phyloP scores from a whole-genome alignment of 2,888 invertebrate genomes.

The Auanema sp. region DNA sequence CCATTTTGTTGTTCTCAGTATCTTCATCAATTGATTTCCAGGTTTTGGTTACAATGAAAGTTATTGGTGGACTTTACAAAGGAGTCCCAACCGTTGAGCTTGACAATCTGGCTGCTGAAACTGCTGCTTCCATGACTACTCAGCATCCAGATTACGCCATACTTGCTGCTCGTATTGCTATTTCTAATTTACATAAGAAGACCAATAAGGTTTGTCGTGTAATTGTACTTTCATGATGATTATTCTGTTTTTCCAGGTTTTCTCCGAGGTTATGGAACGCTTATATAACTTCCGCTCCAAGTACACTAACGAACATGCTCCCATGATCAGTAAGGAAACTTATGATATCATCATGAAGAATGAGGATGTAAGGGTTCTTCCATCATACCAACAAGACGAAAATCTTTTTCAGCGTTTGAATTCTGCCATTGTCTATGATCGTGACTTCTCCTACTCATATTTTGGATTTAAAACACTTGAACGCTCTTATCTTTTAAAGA shows the following conservation, averaged over 20 bases:
- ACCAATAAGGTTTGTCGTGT: constrained; percentile 79
- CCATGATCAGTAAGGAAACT: constrained; percentile 84
- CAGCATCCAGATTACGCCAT: constrained; percentile 91
- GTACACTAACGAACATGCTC: constrained; percentile 75
- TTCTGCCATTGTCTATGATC: constrained; percentile 91
- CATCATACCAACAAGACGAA: background rate
- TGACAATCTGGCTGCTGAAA: constrained; percentile 96
- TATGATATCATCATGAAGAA: constrained; percentile 81
- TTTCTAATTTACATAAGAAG: constrained; percentile 96
- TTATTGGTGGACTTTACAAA: constrained; percentile 89
- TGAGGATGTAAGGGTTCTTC: constrained; percentile 72
- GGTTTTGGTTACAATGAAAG: constrained; percentile 72
- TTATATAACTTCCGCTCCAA: constrained; percentile 78
- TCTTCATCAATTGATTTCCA: constrained; percentile 5
- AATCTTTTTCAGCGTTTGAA: constrained; percentile 73
- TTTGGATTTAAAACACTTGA: constrained; percentile 99
- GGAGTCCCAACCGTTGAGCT: constrained; percentile 95
- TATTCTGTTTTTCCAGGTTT: constrained; percentile 30
- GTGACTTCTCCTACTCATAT: constrained; percentile 94
- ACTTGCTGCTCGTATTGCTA: constrained; percentile 79
- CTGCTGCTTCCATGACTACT: constrained; percentile 95
- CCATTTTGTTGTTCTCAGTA: background rate
- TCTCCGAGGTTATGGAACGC: constrained; percentile 80
- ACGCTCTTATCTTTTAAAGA: constrained; percentile 87
- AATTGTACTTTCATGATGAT: background rate